These are phyloP conservation scores for Brachionus plicatilis DNA, from an alignment of 1,140 invertebrate species.

Conservation along the genomic window DNA sequence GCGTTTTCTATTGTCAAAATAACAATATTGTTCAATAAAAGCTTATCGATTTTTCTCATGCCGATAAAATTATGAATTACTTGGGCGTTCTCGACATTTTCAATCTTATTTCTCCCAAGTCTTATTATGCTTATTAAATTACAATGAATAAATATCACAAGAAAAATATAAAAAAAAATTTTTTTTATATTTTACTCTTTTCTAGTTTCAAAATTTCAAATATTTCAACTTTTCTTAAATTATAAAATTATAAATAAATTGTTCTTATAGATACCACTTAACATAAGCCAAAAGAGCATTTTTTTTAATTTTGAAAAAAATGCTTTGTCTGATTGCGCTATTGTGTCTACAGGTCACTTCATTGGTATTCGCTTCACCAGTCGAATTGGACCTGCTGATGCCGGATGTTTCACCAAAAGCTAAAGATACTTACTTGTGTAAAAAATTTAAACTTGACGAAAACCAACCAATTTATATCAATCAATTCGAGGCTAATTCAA, in stretches of 20 bases:
- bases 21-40: not conserved
- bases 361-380: not conserved
- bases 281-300: not conserved
- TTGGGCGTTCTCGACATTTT: not conserved
- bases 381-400: constrained; percentile 14
- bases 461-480: constrained; percentile 44
- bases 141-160: not conserved
- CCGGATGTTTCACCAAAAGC: constrained; percentile 27
- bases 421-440: constrained; percentile 47
- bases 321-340: not conserved
- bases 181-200: not conserved
- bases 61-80: not conserved
- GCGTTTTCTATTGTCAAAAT: not conserved
- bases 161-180: not conserved
- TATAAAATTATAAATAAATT: not conserved
- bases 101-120: not conserved
- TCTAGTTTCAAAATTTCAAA: not conserved
- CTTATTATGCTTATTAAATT: constrained; percentile 2
- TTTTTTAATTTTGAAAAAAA: not conserved
- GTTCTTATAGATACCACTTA: not conserved
- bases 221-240: not conserved
- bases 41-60: not conserved
- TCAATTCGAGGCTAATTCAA: constrained; percentile 85
- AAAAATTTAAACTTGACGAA: constrained; percentile 44
- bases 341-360: not conserved